phyloP scores from a whole-genome alignment of 1,140 invertebrate species.

The Stenopsyche tienmushanensis region DNA sequence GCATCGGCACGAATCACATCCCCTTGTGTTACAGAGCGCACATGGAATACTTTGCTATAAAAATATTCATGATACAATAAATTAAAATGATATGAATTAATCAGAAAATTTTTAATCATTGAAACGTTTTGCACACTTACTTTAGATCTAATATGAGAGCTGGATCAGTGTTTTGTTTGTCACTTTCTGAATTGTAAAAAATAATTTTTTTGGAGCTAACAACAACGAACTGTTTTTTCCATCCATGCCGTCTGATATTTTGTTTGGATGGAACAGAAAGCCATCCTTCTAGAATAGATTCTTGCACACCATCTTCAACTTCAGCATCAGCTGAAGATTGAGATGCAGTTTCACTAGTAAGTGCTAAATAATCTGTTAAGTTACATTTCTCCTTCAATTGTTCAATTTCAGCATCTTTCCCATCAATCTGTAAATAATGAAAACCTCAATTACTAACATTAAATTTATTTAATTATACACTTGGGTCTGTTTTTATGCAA shows the following conservation, averaged over 20 bases:
- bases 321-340: conserved; percentile 87
- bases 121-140: conserved; percentile 55
- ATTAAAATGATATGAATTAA: conserved; percentile 11
- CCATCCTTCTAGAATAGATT: conserved; percentile 91
- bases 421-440: conserved; percentile 62
- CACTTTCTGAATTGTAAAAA: conserved; percentile 94
- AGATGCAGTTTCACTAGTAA: conserved; percentile 85
- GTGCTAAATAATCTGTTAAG: conserved; percentile 42
- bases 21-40: conserved; percentile 95
- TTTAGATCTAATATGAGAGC: conserved; percentile 93
- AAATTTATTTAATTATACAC: neutral
- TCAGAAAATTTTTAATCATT: conserved; percentile 3
- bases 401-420: conserved; percentile 95
- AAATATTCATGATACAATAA: no score
- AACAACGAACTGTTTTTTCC: conserved; percentile 97
- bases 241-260: conserved; percentile 92
- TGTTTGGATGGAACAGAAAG: conserved; percentile 92
- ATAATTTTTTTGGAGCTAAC: conserved; percentile 96
- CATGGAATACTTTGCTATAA: conserved; percentile 96
- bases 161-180: conserved; percentile 94
- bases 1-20: conserved; percentile 97
- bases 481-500: neutral
- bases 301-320: conserved; percentile 78
- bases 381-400: conserved; percentile 82
- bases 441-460: neutral